Evolutionary conservation across 2,888 invertebrate genomes (phyloP).

Genomic region (Zele albiditarsus): DNA sequence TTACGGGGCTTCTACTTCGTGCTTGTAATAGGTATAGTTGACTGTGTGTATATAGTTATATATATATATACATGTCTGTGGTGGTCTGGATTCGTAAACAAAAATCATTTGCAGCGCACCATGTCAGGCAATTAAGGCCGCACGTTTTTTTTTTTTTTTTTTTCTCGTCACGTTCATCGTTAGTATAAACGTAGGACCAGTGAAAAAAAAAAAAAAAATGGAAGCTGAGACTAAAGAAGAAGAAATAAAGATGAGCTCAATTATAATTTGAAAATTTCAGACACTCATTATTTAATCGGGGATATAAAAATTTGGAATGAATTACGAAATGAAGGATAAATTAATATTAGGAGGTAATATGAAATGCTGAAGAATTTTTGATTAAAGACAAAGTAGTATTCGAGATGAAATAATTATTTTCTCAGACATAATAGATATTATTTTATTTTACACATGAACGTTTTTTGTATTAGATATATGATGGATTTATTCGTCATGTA

Average conservation of each 20-base stretch:
- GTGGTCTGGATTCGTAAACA: background rate
- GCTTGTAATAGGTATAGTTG: background rate
- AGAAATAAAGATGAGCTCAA: background rate
- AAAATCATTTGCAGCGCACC: background rate
- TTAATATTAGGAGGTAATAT: too few relatives aligned
- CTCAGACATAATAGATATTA: too few relatives aligned
- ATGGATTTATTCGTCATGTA: too few relatives aligned
- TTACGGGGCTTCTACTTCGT: slow-evolving; percentile 25
- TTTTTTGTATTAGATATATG: too few relatives aligned
- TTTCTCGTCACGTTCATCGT: background rate
- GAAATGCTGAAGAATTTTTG: too few relatives aligned
- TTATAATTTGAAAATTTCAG: too few relatives aligned
- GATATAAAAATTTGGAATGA: background rate
- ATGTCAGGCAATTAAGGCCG: background rate
- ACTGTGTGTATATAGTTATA: background rate
- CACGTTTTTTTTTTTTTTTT: background rate
- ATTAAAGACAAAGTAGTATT: too few relatives aligned
- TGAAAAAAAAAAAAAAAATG: background rate
- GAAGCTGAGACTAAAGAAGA: too few relatives aligned
- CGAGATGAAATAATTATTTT: too few relatives aligned
- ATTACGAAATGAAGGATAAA: too few relatives aligned
- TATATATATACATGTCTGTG: background rate
- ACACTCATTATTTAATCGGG: background rate
- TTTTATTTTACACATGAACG: too few relatives aligned
- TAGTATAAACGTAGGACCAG: background rate